phyloP scores from a whole-genome alignment of 2,888 invertebrate species.

The Neocrepidodera transversa region DNA sequence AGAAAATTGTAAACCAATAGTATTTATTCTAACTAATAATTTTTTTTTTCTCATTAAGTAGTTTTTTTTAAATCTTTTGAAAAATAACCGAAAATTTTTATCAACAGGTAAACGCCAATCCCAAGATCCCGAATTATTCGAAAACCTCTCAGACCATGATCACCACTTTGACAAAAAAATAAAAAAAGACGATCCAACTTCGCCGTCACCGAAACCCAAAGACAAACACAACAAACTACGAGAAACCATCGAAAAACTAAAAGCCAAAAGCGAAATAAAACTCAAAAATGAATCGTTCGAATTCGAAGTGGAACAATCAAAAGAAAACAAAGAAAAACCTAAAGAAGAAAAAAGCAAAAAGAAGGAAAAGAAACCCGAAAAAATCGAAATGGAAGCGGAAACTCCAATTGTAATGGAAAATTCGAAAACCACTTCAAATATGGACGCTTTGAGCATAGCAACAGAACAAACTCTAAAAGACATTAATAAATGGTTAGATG shows the following conservation, averaged over 20 bases:
- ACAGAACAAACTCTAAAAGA: constrained; percentile 84
- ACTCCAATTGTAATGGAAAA: background rate
- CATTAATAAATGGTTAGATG: constrained; percentile 88
- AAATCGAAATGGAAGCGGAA: constrained; percentile 15
- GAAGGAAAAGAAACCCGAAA: constrained; percentile 43
- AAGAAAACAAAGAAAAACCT: constrained; percentile 51
- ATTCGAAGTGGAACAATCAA: constrained; percentile 50
- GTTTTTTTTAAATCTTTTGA: no score
- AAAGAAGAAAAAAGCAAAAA: constrained; percentile 39
- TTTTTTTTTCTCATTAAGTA: no score
- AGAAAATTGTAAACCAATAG: no score
- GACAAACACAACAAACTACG: constrained; percentile 59
- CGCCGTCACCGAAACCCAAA: constrained; percentile 51
- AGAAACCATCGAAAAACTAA: constrained; percentile 69
- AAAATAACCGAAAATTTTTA: no score
- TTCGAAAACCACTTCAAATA: constrained; percentile 52
- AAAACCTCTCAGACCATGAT: constrained; percentile 41
- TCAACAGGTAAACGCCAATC: constrained; percentile 42
- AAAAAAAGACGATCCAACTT: constrained; percentile 30
- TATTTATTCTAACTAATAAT: no score
- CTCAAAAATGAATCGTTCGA: constrained; percentile 51
- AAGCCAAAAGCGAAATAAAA: constrained; percentile 68
- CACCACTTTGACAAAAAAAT: constrained; percentile 36
- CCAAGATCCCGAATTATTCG: constrained; percentile 50
- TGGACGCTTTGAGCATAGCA: constrained; percentile 72